phyloP scores from a whole-genome alignment of 1,140 invertebrate genomes.

The Drosophila bocki region DNA sequence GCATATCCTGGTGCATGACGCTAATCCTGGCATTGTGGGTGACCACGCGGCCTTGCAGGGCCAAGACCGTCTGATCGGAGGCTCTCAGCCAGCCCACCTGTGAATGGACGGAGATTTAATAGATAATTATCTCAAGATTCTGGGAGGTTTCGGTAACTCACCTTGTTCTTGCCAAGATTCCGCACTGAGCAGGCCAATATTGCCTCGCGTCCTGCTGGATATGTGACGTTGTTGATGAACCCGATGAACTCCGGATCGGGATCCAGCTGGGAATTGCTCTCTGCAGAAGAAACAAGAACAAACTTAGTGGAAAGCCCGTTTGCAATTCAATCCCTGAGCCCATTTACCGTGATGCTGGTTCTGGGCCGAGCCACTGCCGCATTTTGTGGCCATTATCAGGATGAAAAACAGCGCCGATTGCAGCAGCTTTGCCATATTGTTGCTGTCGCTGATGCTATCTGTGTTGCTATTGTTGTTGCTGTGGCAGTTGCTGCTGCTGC shows the following conservation, averaged over 20 bases:
- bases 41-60: constrained; percentile 93
- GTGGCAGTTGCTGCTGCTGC: constrained; percentile 36
- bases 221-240: constrained; percentile 93
- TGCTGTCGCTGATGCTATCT: constrained; percentile 31
- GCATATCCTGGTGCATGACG: constrained; percentile 91
- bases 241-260: constrained; percentile 90
- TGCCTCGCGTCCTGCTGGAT: constrained; percentile 92
- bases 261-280: constrained; percentile 81
- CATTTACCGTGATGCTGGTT: constrained; percentile 79
- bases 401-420: constrained; percentile 72
- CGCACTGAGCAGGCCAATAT: constrained; percentile 92
- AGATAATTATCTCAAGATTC: background rate
- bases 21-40: constrained; percentile 93
- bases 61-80: constrained; percentile 95
- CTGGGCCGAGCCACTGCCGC: constrained; percentile 65
- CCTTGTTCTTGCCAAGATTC: constrained; percentile 93
- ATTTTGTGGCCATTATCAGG: constrained; percentile 76
- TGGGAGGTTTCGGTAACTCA: constrained; percentile 79
- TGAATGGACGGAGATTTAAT: background rate
- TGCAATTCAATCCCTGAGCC: constrained; percentile 23
- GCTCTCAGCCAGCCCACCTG: constrained; percentile 96
- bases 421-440: constrained; percentile 60
- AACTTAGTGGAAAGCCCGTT: constrained; percentile 10
- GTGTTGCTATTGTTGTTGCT: constrained; percentile 22
- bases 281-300: constrained; percentile 43